Conservation (phyloP, 2,888 invertebrate species). For the Thelaira solivaga region DNA sequence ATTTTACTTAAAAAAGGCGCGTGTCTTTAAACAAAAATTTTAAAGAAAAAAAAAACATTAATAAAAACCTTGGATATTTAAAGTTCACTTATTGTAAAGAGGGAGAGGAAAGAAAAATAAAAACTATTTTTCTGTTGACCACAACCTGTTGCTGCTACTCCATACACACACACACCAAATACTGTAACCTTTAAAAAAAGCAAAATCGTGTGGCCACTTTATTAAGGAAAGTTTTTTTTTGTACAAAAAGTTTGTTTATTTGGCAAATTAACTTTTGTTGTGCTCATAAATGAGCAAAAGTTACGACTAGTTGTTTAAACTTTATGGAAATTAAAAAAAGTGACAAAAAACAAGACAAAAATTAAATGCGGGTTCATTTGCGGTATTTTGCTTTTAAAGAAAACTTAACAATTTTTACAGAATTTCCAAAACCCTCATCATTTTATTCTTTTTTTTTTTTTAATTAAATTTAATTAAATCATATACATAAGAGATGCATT, state of each 20-base stretch:
- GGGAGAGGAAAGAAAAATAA: too few species aligned
- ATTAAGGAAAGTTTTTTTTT: not conserved
- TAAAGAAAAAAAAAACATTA: too few species aligned
- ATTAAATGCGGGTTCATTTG: conserved; percentile 39
- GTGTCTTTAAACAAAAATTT: too few species aligned
- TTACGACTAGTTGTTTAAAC: conserved; percentile 20
- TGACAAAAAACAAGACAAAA: not conserved
- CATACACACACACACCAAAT: too few species aligned
- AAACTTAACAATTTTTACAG: conserved; percentile 3
- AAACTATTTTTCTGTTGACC: not conserved
- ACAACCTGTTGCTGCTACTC: conserved; percentile 39
- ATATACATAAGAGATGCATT: too few species aligned
- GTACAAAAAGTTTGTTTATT: not conserved
- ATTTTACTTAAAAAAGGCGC: too few species aligned
- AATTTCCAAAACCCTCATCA: conserved; percentile 34
- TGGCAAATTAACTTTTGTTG: not conserved
- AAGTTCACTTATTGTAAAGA: too few species aligned
- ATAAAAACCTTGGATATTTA: too few species aligned
- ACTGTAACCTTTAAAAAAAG: conserved; percentile 10
- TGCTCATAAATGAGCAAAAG: not conserved
- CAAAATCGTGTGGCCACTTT: not conserved
- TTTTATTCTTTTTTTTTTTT: not conserved
- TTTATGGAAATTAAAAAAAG: conserved; percentile 34
- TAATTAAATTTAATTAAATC: too few species aligned
- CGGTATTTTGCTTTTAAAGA: conserved; percentile 24